Evolutionary conservation across 2,797 vertebrate genomes (phyloP).

Genomic region (Melanotaenia parkinsoni): DNA sequence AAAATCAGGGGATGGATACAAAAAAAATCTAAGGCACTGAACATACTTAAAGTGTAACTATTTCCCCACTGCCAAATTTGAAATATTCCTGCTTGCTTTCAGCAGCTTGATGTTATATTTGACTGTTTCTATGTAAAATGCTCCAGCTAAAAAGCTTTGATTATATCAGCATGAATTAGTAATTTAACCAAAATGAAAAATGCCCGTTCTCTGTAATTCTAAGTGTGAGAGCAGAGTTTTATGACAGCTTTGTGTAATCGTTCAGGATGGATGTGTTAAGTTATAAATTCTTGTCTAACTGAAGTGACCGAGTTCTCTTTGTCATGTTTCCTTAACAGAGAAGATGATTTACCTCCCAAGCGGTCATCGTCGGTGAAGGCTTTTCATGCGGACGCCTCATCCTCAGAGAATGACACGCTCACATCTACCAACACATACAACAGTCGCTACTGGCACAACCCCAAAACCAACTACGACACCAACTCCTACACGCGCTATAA

Average conservation of each 20-base stretch:
- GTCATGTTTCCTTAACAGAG: slow-evolving; percentile 79
- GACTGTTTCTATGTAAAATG: not conserved
- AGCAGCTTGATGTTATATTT: not conserved
- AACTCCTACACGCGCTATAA: slow-evolving; percentile 92
- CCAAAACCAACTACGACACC: slow-evolving; percentile 88
- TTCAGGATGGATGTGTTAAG: not conserved
- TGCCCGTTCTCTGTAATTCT: no score
- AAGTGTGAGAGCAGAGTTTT: not conserved
- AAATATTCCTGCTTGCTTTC: not conserved
- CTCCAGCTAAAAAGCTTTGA: not conserved
- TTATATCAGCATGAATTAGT: not conserved
- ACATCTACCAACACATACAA: slow-evolving; percentile 98
- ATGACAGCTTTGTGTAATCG: fast-evolving
- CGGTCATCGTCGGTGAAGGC: slow-evolving; percentile 88
- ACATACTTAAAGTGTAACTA: no score
- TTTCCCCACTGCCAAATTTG: no score
- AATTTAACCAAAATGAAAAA: not conserved
- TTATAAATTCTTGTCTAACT: not conserved
- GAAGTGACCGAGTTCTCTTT: not conserved
- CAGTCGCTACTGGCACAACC: slow-evolving; percentile 95
- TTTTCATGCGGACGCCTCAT: slow-evolving; percentile 93
- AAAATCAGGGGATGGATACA: no score
- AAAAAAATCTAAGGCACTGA: no score
- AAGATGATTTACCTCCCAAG: slow-evolving; percentile 97
- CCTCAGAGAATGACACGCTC: slow-evolving; percentile 95